Percentiles rank a stretch among this genome's conserved stretches.
These are phyloP conservation scores for Noctua janthe DNA, from an alignment of 2,888 invertebrate species.

Conservation along the genomic window DNA sequence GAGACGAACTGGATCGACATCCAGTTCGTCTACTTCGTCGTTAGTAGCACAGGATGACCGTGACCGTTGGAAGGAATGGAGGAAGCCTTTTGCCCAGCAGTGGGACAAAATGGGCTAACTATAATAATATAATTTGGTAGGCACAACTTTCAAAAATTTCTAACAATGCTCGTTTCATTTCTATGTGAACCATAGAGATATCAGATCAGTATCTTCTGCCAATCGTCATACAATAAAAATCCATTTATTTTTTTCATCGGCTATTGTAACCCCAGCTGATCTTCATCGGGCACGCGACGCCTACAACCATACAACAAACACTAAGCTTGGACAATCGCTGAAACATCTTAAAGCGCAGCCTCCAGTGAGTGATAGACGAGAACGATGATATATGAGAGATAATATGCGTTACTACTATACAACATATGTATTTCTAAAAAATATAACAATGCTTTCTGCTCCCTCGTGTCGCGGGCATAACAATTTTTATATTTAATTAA, in stretches of 20 bases:
- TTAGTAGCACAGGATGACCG: too few species aligned
- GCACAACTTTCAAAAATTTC: neutral
- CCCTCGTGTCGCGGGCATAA: too few species aligned
- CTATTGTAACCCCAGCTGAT: slow-evolving; percentile 61
- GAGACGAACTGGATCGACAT: too few species aligned
- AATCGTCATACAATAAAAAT: neutral
- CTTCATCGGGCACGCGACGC: slow-evolving; percentile 81
- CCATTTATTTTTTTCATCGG: slow-evolving; percentile 4
- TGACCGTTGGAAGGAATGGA: too few species aligned
- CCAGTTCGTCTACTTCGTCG: too few species aligned
- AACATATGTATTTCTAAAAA: too few species aligned
- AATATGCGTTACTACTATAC: too few species aligned
- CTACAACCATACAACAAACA: slow-evolving; percentile 74
- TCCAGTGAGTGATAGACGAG: slow-evolving; percentile 29
- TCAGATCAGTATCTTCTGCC: neutral
- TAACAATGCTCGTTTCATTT: neutral
- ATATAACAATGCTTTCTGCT: too few species aligned
- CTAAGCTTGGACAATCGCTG: slow-evolving; percentile 75
- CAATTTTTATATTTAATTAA: too few species aligned
- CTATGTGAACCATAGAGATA: neutral
- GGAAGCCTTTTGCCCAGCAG: too few species aligned
- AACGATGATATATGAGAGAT: neutral
- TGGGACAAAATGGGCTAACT: too few species aligned
- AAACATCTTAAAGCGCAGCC: slow-evolving; percentile 54
- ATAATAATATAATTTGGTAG: too few species aligned